Evolutionary conservation across 2,888 invertebrate genomes (phyloP), one percentile per base, ranked within the genome.

Genomic region (Eupithecia tripunctaria): DNA sequence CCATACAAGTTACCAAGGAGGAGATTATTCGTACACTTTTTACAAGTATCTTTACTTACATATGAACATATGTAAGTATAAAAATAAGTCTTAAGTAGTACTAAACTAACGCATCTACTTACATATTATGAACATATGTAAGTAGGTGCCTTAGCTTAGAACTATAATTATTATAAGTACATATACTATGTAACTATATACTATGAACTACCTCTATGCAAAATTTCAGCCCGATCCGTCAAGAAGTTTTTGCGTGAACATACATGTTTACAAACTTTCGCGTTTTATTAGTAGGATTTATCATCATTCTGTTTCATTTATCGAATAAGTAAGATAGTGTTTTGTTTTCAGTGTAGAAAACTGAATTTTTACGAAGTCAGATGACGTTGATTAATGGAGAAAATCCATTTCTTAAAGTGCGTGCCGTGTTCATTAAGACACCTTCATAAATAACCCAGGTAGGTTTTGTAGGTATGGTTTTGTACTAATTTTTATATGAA

Each of bases 331-430:
- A 25, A 25, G 56, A 25, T 14, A 29, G 18, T 29, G 15, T 8
- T 60, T 29, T 60, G 18, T 29, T 32, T 29, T 36, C 36, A 63
- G 62, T 36, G 1, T 47, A 56, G 32, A 76, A 81, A 82, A 76
- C 76, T 80, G 82, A 81, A 78, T 79, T 81, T 78, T 76, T 82
- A 82, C 82, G 83, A 83, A 85, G 85, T 82, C 83, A 79, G 79
- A 85, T 83, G 89, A 88, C 89, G 76, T 86, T 88, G 89, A 89
- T 82, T 86, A 88, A 90, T 90, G 88, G 85, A 85, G 80, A 84
- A 88, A 84, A 86, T 86, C 88, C 88, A 89, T 89, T 88, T 88
- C 87, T 84, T 82, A 85, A 86, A 89, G 88, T 89, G 88, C 87
- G 84, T 86, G 80, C 81, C 78, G 82, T 81, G 82, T 85, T 84